phyloP scores from a whole-genome alignment of 2,113 vertebrate genomes.

The Talpa occidentalis region DNA sequence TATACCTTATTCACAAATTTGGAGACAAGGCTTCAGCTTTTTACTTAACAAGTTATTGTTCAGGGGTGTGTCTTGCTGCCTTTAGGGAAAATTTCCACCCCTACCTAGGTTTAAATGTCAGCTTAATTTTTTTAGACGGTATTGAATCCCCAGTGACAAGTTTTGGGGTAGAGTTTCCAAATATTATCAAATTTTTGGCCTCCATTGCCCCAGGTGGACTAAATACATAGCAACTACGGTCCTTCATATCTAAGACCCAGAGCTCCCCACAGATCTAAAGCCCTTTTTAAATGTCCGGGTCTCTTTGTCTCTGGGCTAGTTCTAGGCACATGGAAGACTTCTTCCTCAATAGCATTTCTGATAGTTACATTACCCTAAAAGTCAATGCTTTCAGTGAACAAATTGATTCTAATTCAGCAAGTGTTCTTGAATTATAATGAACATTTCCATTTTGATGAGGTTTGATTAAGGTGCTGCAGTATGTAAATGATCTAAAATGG shows the following conservation, averaged over 20 bases:
- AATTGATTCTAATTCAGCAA: background rate
- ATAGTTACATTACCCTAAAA: conserved; percentile 12
- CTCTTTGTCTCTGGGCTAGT: background rate
- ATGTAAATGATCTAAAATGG: conserved; percentile 21
- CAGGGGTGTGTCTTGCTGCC: background rate
- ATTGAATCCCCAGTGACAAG: background rate
- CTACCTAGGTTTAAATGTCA: background rate
- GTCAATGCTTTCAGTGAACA: conserved; percentile 9
- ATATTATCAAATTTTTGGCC: background rate
- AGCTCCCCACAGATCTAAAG: background rate
- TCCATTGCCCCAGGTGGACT: background rate
- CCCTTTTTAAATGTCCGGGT: background rate
- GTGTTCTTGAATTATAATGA: background rate
- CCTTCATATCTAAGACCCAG: background rate
- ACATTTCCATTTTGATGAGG: conserved; percentile 60
- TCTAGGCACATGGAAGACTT: background rate
- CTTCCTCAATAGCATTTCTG: background rate
- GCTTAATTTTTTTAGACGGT: background rate
- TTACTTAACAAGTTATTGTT: background rate
- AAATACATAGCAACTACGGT: background rate
- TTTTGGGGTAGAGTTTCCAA: background rate
- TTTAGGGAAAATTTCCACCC: background rate
- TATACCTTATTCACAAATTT: background rate
- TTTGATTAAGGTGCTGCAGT: background rate
- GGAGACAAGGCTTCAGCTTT: background rate